Percentiles rank a stretch among this genome's conserved stretches.
Evolutionary conservation across 1,140 invertebrate genomes (phyloP).

Genomic region (Brachionus manjavacas): DNA sequence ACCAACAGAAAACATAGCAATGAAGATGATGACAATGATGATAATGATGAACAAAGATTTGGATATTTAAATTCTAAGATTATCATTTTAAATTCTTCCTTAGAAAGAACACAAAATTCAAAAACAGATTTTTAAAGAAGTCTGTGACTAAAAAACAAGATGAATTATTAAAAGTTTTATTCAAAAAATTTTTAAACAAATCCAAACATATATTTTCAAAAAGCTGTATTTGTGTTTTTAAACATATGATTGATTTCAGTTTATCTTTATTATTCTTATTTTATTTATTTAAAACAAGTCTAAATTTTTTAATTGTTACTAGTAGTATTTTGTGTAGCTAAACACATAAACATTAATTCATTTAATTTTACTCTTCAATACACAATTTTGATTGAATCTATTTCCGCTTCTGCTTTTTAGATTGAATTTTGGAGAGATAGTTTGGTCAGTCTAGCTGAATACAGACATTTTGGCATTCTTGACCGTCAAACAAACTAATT

Average conservation of each 20-base stretch:
- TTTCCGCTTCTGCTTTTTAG: neutral
- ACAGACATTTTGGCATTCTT: neutral
- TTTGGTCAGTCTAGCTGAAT: neutral
- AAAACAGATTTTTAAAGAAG: too few species aligned
- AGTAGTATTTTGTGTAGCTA: neutral
- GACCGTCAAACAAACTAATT: neutral
- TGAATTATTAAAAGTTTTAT: too few species aligned
- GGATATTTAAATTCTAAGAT: too few species aligned
- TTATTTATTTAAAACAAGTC: neutral
- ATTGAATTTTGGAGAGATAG: neutral
- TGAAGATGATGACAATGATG: too few species aligned
- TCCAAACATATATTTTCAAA: too few species aligned
- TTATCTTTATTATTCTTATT: neutral
- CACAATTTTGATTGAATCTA: neutral
- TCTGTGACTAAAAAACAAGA: too few species aligned
- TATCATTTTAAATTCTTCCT: too few species aligned
- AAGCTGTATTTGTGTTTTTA: neutral
- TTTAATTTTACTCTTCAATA: too few species aligned
- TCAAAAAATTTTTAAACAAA: too few species aligned
- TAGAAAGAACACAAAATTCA: too few species aligned
- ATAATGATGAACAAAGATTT: too few species aligned
- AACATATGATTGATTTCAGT: neutral
- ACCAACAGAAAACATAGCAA: too few species aligned
- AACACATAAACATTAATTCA: neutral
- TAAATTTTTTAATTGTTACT: neutral